phyloP scores from a whole-genome alignment of 2,797 vertebrate genomes.

The Xenopus petersii region DNA sequence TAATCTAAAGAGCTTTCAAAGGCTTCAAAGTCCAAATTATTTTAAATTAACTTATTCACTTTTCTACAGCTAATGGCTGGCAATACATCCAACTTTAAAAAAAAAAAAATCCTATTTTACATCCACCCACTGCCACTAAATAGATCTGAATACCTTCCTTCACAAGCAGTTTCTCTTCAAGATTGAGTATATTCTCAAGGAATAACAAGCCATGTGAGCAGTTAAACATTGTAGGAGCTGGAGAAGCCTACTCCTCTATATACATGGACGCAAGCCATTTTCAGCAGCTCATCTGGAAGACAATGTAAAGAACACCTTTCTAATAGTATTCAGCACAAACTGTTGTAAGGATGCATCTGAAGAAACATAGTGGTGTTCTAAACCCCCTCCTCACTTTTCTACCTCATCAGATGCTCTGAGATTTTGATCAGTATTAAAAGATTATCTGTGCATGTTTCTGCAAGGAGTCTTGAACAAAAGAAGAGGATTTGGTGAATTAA shows the following conservation, averaged over 20 bases:
- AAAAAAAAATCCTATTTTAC: neutral
- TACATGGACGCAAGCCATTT: slow-evolving; percentile 7
- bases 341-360: slow-evolving; percentile 11
- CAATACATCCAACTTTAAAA: neutral
- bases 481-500: slow-evolving; percentile 18
- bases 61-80: neutral
- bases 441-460: slow-evolving; percentile 21
- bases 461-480: slow-evolving; percentile 21
- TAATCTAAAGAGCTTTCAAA: too few relatives aligned
- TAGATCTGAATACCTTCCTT: too few relatives aligned
- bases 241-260: neutral
- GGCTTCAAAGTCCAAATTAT: too few relatives aligned
- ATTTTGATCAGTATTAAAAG: slow-evolving; percentile 31
- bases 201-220: neutral
- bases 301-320: slow-evolving; percentile 14
- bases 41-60: too few relatives aligned
- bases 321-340: neutral
- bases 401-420: slow-evolving; percentile 23
- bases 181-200: neutral
- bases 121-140: neutral
- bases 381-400: slow-evolving; percentile 3
- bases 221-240: neutral
- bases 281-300: slow-evolving; percentile 16
- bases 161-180: too few relatives aligned
- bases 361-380: slow-evolving; percentile 3